These are phyloP conservation scores for Babyrousa celebensis DNA, from an alignment of 2,797 vertebrate species.

Conservation along the genomic window DNA sequence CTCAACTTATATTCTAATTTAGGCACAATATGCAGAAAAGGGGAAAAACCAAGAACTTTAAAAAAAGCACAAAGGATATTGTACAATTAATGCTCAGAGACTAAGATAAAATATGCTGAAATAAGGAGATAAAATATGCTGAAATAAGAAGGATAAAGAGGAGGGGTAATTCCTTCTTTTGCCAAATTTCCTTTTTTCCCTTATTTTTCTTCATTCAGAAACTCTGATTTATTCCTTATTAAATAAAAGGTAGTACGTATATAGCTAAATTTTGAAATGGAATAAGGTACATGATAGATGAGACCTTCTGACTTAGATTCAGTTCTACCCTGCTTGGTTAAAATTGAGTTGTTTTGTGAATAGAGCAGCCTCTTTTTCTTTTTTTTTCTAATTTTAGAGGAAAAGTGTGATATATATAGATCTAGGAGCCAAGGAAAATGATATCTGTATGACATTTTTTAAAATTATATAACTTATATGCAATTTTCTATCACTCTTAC, in stretches of 20 bases:
- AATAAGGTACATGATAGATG: neutral
- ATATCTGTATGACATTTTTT: conserved; percentile 34
- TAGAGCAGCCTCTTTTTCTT: neutral
- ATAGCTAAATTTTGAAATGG: conserved; percentile 63
- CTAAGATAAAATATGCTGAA: neutral
- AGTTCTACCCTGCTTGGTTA: neutral
- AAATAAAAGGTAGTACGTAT: conserved; percentile 49
- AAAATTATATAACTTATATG: conserved; percentile 45
- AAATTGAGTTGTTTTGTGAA: conserved; percentile 15
- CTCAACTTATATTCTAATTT: neutral
- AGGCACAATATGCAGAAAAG: neutral
- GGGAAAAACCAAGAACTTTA: neutral
- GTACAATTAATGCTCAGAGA: neutral
- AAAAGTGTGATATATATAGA: conserved; percentile 46
- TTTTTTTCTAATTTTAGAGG: conserved; percentile 42
- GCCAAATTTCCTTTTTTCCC: neutral
- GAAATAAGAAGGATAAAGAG: neutral
- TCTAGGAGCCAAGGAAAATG: conserved; percentile 70
- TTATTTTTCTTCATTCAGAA: neutral
- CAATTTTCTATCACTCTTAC: conserved; percentile 66
- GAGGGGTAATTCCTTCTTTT: neutral
- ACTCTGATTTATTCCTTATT: neutral
- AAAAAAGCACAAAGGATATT: neutral
- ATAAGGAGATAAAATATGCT: neutral
- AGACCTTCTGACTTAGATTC: neutral